A percentile compares a stretch with the other conserved stretches of the same genome.
Evolutionary conservation across 2,797 vertebrate genomes (phyloP).

Genomic region (Diplodus puntazzo): DNA sequence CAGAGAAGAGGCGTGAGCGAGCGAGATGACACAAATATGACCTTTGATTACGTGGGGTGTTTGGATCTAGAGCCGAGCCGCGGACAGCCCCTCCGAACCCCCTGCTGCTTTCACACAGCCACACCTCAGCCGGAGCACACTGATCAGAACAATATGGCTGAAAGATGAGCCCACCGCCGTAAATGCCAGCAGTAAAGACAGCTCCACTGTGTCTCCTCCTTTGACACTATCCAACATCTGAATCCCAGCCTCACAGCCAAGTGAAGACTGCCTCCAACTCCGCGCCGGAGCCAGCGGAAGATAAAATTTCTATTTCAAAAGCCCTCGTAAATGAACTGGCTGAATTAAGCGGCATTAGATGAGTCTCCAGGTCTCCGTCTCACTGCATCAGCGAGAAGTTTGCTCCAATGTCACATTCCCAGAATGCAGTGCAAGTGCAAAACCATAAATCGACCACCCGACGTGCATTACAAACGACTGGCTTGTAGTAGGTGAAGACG

Average conservation of each 20-base stretch:
- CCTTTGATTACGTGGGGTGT: constrained; percentile 79
- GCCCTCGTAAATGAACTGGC: constrained; percentile 74
- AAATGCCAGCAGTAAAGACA: constrained; percentile 81
- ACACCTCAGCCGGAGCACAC: constrained; percentile 73
- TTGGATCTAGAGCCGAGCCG: constrained; percentile 64
- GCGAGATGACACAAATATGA: constrained; percentile 76
- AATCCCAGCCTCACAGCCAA: constrained; percentile 74
- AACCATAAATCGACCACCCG: constrained; percentile 80
- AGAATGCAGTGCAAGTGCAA: constrained; percentile 70
- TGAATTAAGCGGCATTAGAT: constrained; percentile 69
- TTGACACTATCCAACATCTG: constrained; percentile 78
- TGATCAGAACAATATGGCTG: constrained; percentile 84
- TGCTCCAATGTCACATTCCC: constrained; percentile 73
- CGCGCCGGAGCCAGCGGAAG: constrained; percentile 59
- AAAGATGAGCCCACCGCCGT: constrained; percentile 79
- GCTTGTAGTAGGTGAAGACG: constrained; percentile 76
- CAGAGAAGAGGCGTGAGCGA: constrained; percentile 55
- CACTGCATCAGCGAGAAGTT: constrained; percentile 55
- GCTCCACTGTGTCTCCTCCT: constrained; percentile 74
- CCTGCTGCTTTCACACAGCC: constrained; percentile 74
- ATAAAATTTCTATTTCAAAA: constrained; percentile 76
- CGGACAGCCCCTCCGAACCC: constrained; percentile 54
- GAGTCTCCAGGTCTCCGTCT: constrained; percentile 71
- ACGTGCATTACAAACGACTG: constrained; percentile 76
- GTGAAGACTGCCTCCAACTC: constrained; percentile 55